Evolutionary conservation across 2,888 invertebrate genomes (phyloP).

Genomic region (Alitta virens): DNA sequence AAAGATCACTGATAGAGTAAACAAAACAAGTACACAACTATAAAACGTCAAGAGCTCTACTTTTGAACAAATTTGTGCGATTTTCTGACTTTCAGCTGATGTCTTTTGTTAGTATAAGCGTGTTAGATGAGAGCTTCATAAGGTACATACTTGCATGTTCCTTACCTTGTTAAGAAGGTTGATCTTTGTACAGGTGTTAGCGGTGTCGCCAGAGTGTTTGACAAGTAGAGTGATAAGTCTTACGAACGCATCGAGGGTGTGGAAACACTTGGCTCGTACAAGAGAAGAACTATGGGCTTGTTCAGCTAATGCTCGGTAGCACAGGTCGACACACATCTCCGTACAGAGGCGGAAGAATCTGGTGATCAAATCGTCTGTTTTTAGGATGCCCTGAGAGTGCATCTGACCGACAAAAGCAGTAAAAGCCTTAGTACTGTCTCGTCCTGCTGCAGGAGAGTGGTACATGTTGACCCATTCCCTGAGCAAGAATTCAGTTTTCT

Average conservation of each 20-base stretch:
- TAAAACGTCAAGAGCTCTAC: too few species aligned
- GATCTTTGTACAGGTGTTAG: slow-evolving; percentile 91
- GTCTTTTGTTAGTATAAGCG: too few species aligned
- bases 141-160: background rate
- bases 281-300: slow-evolving; percentile 62
- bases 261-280: slow-evolving; percentile 87
- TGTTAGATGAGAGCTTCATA: too few species aligned
- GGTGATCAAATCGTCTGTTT: slow-evolving; percentile 95
- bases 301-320: slow-evolving; percentile 80
- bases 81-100: too few species aligned
- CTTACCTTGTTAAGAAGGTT: slow-evolving; percentile 89
- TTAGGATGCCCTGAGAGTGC: slow-evolving; percentile 92
- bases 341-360: slow-evolving; percentile 95
- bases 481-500: slow-evolving; percentile 89
- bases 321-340: slow-evolving; percentile 92
- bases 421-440: slow-evolving; percentile 73
- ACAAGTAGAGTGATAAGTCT: slow-evolving; percentile 91
- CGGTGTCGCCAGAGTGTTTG: slow-evolving; percentile 64
- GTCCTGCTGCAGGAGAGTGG: slow-evolving; percentile 65
- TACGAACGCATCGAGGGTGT: slow-evolving; percentile 92
- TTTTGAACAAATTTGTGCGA: too few species aligned
- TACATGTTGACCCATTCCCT: slow-evolving; percentile 95
- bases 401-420: slow-evolving; percentile 92
- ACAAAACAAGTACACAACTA: too few species aligned
- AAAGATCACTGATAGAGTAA: too few species aligned